Evolutionary conservation across 2,797 vertebrate genomes (phyloP).

Genomic region (Gallinago nigripennis): DNA sequence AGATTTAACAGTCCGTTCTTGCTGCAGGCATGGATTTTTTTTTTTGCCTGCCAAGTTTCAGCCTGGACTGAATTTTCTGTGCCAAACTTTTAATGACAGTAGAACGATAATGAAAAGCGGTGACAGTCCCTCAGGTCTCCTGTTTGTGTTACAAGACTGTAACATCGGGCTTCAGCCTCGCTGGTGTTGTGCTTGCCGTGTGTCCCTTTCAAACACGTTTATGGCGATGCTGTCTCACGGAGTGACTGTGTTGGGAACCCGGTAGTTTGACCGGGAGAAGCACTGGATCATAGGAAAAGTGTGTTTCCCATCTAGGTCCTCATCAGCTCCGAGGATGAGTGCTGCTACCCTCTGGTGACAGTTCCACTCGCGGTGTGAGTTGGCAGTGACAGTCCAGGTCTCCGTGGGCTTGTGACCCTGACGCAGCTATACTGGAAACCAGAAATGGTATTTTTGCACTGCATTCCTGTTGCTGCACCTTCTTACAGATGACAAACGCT

Average conservation of each 20-base stretch:
- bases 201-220: neutral
- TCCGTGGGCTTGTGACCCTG: neutral
- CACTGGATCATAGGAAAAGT: accelerated
- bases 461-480: neutral
- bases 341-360: neutral
- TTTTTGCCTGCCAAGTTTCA: neutral
- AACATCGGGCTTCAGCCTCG: neutral
- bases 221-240: neutral
- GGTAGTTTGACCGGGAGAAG: neutral
- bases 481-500: neutral
- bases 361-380: neutral
- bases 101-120: neutral
- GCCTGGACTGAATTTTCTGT: neutral
- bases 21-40: neutral
- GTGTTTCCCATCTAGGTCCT: neutral
- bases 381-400: neutral
- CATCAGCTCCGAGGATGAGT: neutral
- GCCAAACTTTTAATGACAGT: conserved; percentile 1
- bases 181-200: neutral
- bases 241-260: neutral
- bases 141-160: neutral
- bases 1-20: neutral
- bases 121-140: neutral
- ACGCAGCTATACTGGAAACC: accelerated
- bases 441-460: neutral